Base-by-base conservation (phyloP, 1,140 invertebrate genomes). In the Magallana gigas region DNA sequence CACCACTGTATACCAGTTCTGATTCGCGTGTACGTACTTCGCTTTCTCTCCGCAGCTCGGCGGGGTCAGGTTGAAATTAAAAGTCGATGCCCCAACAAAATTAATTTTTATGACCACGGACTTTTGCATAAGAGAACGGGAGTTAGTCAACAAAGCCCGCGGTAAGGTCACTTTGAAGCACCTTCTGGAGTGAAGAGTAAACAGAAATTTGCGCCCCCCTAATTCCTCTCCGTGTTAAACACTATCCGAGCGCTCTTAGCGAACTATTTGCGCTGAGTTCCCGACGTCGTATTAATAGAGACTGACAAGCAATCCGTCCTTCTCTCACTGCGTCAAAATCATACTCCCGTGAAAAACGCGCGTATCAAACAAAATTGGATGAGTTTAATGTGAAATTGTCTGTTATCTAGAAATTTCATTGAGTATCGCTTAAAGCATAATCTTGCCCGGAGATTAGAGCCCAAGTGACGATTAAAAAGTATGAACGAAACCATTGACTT, bases 401-500 rank as follows among this genome's bases (percentile, higher is more conserved):
- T 76, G 68, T 76, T 76, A 76, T 76, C 68, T 48, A 11, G 36
- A 76, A 76, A 76, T 29, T 71, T 76, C 23, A 76, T 76, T 36
- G 23, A 76, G 68, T 11, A 76, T 76, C 23, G 11, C 68, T 76
- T 76, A 29, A 11, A 76, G 9, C 9, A 12, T 76, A 76, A 76
- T 76, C 68, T 36, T 11, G 14, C 18, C 14, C 14, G 23, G 68
- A 23, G 68, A 76, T 76, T 76, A 76, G 68, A 76, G 8, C 23
- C 36, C 12, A 29, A 8, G 12, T 23, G 68, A 12, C 68, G 23
- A 76, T 76, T 76, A 76, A 76, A 71, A 76, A 71, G 36, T 29
- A 29, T 76, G 68, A 12, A 76, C 36, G 23, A 11, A 48, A 76
- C 68, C 23, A 23, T 76, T 76, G 68, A 76, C 68, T 76, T 76